A percentile compares a stretch with the other conserved stretches of the same genome.
phyloP scores from a whole-genome alignment of 2,888 invertebrate species.

The Heliconius sara region DNA sequence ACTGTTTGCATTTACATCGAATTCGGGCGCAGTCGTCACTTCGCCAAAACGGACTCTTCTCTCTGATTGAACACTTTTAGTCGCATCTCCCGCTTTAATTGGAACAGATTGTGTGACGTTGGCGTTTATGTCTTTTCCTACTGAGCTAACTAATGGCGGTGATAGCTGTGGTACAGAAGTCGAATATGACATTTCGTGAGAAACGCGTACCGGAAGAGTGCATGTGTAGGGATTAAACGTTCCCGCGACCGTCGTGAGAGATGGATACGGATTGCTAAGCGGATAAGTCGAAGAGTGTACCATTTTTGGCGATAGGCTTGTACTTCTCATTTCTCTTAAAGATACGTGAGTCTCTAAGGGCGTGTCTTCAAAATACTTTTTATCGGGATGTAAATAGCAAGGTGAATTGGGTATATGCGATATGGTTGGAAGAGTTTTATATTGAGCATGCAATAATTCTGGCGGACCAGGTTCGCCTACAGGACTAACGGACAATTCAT shows the following conservation, averaged over 20 bases:
- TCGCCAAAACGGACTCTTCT: constrained; percentile 81
- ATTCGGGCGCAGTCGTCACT: constrained; percentile 73
- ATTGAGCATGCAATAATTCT: constrained; percentile 76
- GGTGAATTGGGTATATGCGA: constrained; percentile 80
- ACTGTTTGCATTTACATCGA: constrained; percentile 70
- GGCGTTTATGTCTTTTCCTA: constrained; percentile 72
- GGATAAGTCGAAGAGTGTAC: constrained; percentile 78
- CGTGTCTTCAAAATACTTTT: constrained; percentile 62
- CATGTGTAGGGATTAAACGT: constrained; percentile 79
- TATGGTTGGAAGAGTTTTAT: constrained; percentile 73
- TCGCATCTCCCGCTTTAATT: constrained; percentile 60
- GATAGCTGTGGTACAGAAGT: constrained; percentile 60
- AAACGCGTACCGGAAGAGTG: constrained; percentile 65
- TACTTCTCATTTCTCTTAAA: constrained; percentile 68
- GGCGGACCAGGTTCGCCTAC: constrained; percentile 69
- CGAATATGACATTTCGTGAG: constrained; percentile 59
- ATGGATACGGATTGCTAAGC: constrained; percentile 76
- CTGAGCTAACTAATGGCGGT: constrained; percentile 62
- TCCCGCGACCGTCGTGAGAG: constrained; percentile 79
- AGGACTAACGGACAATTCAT: constrained; percentile 71
- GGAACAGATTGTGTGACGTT: constrained; percentile 66
- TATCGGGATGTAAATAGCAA: constrained; percentile 75
- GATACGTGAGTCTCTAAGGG: constrained; percentile 57
- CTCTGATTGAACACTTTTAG: constrained; percentile 75
- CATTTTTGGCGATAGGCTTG: constrained; percentile 66